Conservation (phyloP, 2,888 invertebrate genomes). For the Harpalus rubripes region DNA sequence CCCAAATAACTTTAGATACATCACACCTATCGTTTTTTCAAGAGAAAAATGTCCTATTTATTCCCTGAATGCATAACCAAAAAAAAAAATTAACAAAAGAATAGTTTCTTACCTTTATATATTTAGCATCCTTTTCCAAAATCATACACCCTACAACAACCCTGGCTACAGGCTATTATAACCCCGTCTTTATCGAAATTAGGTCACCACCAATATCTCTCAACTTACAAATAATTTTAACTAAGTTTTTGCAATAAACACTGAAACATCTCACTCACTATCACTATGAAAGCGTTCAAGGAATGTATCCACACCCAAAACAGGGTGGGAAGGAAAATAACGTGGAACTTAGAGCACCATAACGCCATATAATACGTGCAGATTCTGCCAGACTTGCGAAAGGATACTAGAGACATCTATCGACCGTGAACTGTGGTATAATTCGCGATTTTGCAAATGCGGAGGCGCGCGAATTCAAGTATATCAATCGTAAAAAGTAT, state of each 20-base stretch:
- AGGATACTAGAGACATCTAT: neutral
- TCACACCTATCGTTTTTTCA: too few relatives aligned
- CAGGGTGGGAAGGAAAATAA: neutral
- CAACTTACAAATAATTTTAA: neutral
- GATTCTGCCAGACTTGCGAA: constrained; percentile 15
- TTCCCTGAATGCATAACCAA: too few relatives aligned
- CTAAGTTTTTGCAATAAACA: neutral
- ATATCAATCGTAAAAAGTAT: too few relatives aligned
- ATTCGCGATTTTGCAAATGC: neutral
- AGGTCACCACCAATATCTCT: neutral
- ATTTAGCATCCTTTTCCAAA: too few relatives aligned
- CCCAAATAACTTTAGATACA: too few relatives aligned
- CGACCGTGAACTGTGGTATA: neutral
- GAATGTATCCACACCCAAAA: neutral
- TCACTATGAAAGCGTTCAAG: neutral
- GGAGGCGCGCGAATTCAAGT: neutral
- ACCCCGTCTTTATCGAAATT: neutral
- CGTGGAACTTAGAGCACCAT: neutral
- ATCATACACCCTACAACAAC: too few relatives aligned
- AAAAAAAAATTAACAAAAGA: too few relatives aligned
- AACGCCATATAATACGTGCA: neutral
- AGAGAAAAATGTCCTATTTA: too few relatives aligned
- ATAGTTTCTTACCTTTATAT: too few relatives aligned
- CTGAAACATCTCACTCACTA: neutral
- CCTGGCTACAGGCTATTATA: too few relatives aligned